Base-by-base conservation (phyloP, 1,140 invertebrate species). In the Papilio machaon region DNA sequence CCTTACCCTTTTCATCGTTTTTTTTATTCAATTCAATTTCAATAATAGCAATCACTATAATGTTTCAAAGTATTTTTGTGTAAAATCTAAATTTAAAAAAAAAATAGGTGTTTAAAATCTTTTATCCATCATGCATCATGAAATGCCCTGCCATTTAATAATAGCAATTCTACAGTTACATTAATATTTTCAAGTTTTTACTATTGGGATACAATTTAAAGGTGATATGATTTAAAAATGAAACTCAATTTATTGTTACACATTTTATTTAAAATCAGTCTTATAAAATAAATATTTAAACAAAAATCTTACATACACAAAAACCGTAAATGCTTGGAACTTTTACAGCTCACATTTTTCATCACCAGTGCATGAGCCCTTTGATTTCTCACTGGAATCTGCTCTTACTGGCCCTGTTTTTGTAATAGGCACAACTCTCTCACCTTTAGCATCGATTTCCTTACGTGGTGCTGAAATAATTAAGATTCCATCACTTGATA, bases 401-500 rank as follows among this genome's bases (percentile, higher is more conserved):
- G 15, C 43, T 17, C 60, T 64, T 8, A 64, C 35, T 19, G 77
- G 77, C 13, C 77, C 77, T 13, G 77, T 79, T 79, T 79, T 64
- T 7, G 77, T 79, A n/a, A 79, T 79, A 2, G 58, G 77, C 11
- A 79, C 77, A 43, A 79, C 60, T 67, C 77, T 67, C 23, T 64
- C 77, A 23, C 77, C 77, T 43, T 79, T 79, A 4, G 58, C n/a
- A 2, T 79, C 77, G 58, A 79, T n/a, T 23, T 79, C 84, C 13
- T 85, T 83, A 43, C 52, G 80, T 13, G 82, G 82, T 1, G 81
- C 84, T 7, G 82, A 82, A 13, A 85, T 84, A 11, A 83, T 82
- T 30, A 84, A 75, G n/a, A 86, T 81, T 7, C 85, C 83, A 73
- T 86, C 85, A 19, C 83, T 83, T 35, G 83, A 86, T 2, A 83